These are phyloP conservation scores for Scomber colias DNA, from an alignment of 2,113 vertebrate species.

Conservation along the genomic window DNA sequence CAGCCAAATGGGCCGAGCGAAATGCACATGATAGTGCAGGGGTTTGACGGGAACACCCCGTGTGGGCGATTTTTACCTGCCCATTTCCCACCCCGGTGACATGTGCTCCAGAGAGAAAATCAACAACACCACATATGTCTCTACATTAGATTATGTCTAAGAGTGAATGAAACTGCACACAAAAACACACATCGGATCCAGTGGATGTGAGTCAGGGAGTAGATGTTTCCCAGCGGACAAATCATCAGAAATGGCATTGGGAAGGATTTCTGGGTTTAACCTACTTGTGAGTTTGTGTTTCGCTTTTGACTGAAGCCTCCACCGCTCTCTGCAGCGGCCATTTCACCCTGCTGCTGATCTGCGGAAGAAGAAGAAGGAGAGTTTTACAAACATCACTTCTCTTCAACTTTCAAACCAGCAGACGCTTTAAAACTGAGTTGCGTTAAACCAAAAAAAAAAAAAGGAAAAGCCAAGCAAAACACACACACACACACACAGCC, in stretches of 20 bases:
- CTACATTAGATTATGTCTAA: neutral
- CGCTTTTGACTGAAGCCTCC: constrained; percentile 83
- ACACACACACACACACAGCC: neutral
- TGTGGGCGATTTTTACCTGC: constrained; percentile 83
- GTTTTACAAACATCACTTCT: constrained; percentile 58
- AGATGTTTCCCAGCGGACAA: neutral
- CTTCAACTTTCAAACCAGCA: neutral
- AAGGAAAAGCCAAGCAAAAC: neutral
- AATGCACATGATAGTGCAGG: constrained; percentile 62
- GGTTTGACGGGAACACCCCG: constrained; percentile 84
- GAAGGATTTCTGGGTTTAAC: constrained; percentile 29
- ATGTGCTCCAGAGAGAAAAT: constrained; percentile 81
- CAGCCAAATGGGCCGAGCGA: constrained; percentile 86
- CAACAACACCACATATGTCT: constrained; percentile 65
- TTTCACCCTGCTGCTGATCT: constrained; percentile 87
- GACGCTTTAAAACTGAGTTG: neutral
- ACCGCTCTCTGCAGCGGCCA: constrained; percentile 83
- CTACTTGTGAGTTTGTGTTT: constrained; percentile 83
- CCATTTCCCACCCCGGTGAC: constrained; percentile 81
- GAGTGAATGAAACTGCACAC: neutral
- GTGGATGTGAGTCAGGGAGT: neutral
- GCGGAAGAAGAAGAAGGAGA: constrained; percentile 77
- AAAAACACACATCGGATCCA: neutral
- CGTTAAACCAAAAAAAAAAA: neutral
- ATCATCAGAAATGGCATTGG: neutral